Evolutionary conservation across 2,888 invertebrate genomes (phyloP).

Genomic region (Trachelus stipa): DNA sequence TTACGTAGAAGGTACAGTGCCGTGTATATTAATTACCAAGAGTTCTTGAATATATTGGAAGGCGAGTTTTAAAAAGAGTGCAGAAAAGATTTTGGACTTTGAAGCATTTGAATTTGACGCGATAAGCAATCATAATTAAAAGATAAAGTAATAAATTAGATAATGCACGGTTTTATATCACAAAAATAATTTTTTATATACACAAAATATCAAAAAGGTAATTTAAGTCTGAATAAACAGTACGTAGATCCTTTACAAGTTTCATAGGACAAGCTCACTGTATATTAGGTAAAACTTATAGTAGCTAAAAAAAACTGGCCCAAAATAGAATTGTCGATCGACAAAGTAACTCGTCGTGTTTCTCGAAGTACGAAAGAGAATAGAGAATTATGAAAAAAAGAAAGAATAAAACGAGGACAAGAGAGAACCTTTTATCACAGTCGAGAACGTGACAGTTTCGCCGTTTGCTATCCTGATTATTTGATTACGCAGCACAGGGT

Average conservation of each 20-base stretch:
- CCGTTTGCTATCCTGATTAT: not conserved
- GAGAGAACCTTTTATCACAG: conserved; percentile 38
- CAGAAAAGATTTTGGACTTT: not conserved
- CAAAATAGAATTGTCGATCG: conserved; percentile 25
- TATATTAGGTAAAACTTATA: not conserved
- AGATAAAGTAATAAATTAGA: not conserved
- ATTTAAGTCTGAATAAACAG: not conserved
- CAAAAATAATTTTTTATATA: not conserved
- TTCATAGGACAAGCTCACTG: not conserved
- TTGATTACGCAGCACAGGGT: not conserved
- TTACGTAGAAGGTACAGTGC: not conserved
- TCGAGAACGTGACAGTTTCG: conserved; percentile 29
- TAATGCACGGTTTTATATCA: not conserved
- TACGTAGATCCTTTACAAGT: not conserved
- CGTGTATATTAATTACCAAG: not conserved
- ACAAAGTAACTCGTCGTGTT: conserved; percentile 26
- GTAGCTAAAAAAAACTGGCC: conserved; percentile 30
- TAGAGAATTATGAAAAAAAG: conserved; percentile 26
- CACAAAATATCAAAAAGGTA: not conserved
- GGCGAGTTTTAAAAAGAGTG: not conserved
- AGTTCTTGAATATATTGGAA: not conserved
- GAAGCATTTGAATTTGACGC: not conserved
- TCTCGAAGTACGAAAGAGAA: conserved; percentile 23
- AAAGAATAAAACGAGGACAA: not conserved
- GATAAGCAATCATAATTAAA: not conserved